Evolutionary conservation across 2,797 vertebrate genomes (phyloP), one percentile per base, ranked within the genome.

Genomic region (Pristis pectinata): DNA sequence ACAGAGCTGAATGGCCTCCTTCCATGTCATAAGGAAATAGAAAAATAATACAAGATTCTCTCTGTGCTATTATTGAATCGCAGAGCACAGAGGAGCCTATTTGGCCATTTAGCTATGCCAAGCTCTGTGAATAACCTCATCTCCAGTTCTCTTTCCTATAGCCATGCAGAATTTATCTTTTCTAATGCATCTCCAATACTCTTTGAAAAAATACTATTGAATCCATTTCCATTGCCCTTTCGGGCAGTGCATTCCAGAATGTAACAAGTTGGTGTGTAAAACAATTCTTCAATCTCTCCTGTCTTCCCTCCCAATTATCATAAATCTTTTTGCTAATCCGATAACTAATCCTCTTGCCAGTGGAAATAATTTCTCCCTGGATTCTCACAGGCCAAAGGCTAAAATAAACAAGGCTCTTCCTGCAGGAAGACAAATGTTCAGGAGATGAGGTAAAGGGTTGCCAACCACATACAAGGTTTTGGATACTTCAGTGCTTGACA

Each of bases 361-460:
- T 24, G 34, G 87, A 64, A 61, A 67, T 6, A 64, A 1, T 41
- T 24, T 37, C 56, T 87, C 34, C 85, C 56, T 67, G 13, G 64
- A 53, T 85, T 24, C 82, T 44, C 49, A 27, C 44, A 9, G 49
- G 49, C 53, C 30, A 59, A 59, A n/a, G 30, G 30, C 30, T 87
- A 87, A 87, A 87, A 59, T 87, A 87, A 87, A 59, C 83, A 59
- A 4, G 17, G 30, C 30, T 59, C 83, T 87, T 87, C 83, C 83
- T 87, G 53, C 53, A 59, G 83, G 83, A 85, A 85, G 83, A 53
- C 80, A 34, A 30, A 56, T 53, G 53, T 5, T 85, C 53, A 56
- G 27, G 83, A 87, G 53, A 30, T 27, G 49, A 59, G 83, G 83
- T 91, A 41, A 67, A 41, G n/a, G 64, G 30, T 87, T 87, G 30